These are phyloP conservation scores for Oligia latruncula DNA, from an alignment of 2,888 invertebrate species.

Conservation along the genomic window DNA sequence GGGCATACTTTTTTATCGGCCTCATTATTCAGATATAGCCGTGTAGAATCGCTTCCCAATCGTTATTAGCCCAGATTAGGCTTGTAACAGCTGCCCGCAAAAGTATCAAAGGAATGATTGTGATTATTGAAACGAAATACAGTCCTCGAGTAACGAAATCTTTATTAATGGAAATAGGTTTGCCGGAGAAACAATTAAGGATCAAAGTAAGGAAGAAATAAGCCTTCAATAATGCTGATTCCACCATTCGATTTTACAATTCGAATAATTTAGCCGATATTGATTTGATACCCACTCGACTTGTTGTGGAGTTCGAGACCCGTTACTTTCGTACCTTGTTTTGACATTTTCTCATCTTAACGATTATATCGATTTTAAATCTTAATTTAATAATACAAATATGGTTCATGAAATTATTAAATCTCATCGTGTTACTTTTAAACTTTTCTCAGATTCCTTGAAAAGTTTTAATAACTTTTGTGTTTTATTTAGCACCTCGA, in stretches of 20 bases:
- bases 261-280: slow-evolving; percentile 52
- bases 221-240: slow-evolving; percentile 62
- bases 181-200: slow-evolving; percentile 62
- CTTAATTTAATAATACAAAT: slow-evolving; percentile 61
- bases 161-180: slow-evolving; percentile 61
- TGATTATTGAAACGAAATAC: slow-evolving; percentile 66
- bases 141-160: slow-evolving; percentile 38
- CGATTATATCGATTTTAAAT: slow-evolving; percentile 26
- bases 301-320: slow-evolving; percentile 4
- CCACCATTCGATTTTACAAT: slow-evolving; percentile 52
- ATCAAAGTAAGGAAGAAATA: slow-evolving; percentile 59
- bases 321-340: slow-evolving; percentile 20
- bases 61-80: slow-evolving; percentile 70
- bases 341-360: slow-evolving; percentile 28
- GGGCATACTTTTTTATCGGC: slow-evolving; percentile 66
- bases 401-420: slow-evolving; percentile 55
- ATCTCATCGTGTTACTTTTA: slow-evolving; percentile 55
- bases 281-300: slow-evolving; percentile 43
- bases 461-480: slow-evolving; percentile 66
- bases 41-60: slow-evolving; percentile 63
- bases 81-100: slow-evolving; percentile 68
- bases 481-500: slow-evolving; percentile 64
- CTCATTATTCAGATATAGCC: slow-evolving; percentile 68
- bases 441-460: slow-evolving; percentile 47
- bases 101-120: slow-evolving; percentile 67